phyloP scores from a whole-genome alignment of 2,797 vertebrate species.

The Mormyrus proboscirostris region DNA sequence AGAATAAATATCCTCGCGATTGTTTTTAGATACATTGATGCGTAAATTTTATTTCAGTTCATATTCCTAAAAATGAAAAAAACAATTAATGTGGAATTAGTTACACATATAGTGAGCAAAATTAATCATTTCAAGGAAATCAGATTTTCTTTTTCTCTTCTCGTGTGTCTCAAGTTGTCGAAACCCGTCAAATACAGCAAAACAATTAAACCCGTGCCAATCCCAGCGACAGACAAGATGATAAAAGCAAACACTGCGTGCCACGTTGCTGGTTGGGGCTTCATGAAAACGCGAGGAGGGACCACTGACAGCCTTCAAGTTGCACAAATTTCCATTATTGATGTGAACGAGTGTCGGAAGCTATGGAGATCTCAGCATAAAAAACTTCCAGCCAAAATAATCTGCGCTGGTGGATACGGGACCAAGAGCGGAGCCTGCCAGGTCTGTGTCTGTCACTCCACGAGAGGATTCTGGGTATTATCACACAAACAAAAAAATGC shows the following conservation, averaged over 20 bases:
- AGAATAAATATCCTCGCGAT: neutral
- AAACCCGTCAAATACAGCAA: slow-evolving; percentile 21
- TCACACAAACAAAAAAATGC: neutral
- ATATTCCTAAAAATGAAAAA: neutral
- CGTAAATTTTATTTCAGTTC: neutral
- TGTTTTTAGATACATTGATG: neutral
- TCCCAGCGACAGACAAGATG: slow-evolving; percentile 5
- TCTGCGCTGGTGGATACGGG: slow-evolving; percentile 46
- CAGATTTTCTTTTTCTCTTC: neutral
- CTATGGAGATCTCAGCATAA: neutral
- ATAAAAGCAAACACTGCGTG: slow-evolving; percentile 29
- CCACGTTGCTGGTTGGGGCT: slow-evolving; percentile 42
- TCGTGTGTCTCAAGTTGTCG: slow-evolving; percentile 26
- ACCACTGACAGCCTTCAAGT: neutral
- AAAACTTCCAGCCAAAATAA: slow-evolving; percentile 30
- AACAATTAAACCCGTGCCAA: slow-evolving; percentile 12
- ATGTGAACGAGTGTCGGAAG: neutral
- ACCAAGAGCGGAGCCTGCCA: slow-evolving; percentile 29
- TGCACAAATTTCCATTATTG: slow-evolving; percentile 30
- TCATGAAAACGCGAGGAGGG: neutral
- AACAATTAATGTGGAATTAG: neutral
- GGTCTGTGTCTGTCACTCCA: neutral
- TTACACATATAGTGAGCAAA: neutral
- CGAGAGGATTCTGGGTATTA: neutral
- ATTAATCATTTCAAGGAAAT: neutral